Evolutionary conservation across 2,888 invertebrate species (phyloP).

Genomic region (Mimachlamys varia): DNA sequence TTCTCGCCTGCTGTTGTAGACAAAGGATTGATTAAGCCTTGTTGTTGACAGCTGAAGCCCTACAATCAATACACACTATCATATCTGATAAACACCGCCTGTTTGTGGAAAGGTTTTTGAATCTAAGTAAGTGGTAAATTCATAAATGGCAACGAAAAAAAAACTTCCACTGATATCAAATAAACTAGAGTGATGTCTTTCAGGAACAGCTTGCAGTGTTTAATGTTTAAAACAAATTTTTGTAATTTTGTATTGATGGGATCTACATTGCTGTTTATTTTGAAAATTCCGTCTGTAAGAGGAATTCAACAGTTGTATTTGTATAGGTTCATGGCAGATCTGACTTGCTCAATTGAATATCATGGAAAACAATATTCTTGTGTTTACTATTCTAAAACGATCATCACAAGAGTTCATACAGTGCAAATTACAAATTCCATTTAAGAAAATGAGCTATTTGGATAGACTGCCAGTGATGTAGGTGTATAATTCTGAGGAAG

Average conservation of each 20-base stretch:
- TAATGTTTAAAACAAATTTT: neutral
- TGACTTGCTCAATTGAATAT: no score
- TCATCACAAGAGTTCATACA: no score
- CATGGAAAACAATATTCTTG: no score
- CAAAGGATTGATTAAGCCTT: neutral
- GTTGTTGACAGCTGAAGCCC: neutral
- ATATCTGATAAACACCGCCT: neutral
- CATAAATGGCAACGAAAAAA: neutral
- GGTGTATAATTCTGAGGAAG: no score
- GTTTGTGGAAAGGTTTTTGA: neutral
- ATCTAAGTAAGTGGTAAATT: neutral
- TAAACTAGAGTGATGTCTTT: neutral
- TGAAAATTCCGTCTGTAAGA: no score
- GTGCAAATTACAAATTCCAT: no score
- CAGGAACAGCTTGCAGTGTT: neutral
- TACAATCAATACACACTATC: neutral
- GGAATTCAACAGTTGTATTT: no score
- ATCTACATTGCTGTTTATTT: neutral
- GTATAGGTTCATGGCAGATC: no score
- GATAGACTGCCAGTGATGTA: no score
- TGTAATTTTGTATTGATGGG: neutral
- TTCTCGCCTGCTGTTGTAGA: neutral
- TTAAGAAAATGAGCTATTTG: no score
- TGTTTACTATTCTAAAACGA: no score
- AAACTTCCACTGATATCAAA: neutral